Evolutionary conservation across 2,113 vertebrate genomes (phyloP), one percentile per base, ranked within the genome.

Genomic region (Glaucomys volans): DNA sequence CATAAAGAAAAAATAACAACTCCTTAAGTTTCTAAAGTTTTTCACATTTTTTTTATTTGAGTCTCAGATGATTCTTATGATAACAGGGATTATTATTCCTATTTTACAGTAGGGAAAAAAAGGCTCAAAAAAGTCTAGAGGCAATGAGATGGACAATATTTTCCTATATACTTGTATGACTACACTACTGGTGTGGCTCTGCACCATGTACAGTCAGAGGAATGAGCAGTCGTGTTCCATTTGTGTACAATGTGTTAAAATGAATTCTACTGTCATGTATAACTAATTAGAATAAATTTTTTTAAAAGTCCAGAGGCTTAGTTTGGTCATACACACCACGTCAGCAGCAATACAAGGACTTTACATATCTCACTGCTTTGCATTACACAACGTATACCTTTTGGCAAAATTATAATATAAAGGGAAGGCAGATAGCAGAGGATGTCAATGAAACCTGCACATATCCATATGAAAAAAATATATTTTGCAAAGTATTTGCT

Each of bases 71-170:
- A 90, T 75, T 18, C 6, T 14, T 67, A 8, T 20, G 20, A 50
- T 87, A 57, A 54, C 9, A 79, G 57, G 3, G 28, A 83, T 92
- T 97, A 59, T 91, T 90, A 35, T 76, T 4, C 11, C 26, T 94
- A 1, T 76, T 93, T 80, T 92, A 76, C 4, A 87, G 17, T 89
- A 69, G 54, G 89, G 79, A 74, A 89, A 79, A 66, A 92, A 88
- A 87, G 14, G 4, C 64, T 96, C 57, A 93, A 54, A 90, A 82
- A 83, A 40, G 42, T 52, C 28, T 83, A 44, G 62, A 37, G 35
- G 17, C 30, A 47, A 47, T 47, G 44, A 47, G 44, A 47, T 47
- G 44, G 44, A 47, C 44, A 47, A 8, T 47, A 47, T 47, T 47
- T 8, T 9, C 44, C 44, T 47, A 47, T 47, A 47, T 47, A 47